Conservation (phyloP, 1,140 invertebrate genomes). For the Batillaria attramentaria region DNA sequence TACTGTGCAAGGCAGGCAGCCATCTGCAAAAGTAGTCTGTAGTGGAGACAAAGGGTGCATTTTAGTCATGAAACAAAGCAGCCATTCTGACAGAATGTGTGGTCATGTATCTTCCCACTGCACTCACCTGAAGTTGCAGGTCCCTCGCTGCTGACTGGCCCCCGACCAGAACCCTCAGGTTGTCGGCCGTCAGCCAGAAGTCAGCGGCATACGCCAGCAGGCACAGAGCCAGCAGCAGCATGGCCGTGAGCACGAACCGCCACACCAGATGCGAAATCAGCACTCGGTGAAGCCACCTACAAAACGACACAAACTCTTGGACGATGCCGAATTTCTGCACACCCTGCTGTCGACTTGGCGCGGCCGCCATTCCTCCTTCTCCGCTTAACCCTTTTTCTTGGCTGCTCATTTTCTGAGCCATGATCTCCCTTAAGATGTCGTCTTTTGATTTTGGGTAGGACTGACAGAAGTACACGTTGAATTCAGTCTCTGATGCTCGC, state of each 20-base stretch:
- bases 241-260: conserved; percentile 53
- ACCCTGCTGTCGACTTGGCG: neutral
- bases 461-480: conserved; percentile 54
- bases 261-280: conserved; percentile 55
- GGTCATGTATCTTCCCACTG: no score
- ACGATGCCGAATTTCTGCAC: neutral
- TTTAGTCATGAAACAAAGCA: no score
- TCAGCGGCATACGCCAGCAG: conserved; percentile 55
- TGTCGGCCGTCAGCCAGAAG: conserved; percentile 56
- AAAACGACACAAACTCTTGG: neutral
- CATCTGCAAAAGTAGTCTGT: no score
- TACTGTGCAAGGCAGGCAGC: no score
- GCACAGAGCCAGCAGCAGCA: conserved; percentile 54
- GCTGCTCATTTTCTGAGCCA: conserved; percentile 56
- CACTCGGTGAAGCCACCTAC: conserved; percentile 42
- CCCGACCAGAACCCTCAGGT: conserved; percentile 56
- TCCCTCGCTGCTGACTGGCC: conserved; percentile 55
- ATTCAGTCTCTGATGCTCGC: conserved; percentile 46
- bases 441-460: conserved; percentile 55
- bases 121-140: conserved; percentile 51
- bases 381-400: conserved; percentile 27
- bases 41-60: no score
- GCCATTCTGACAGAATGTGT: no score
- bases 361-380: no score
- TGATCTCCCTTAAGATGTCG: conserved; percentile 63